These are phyloP conservation scores for Nomada fucata DNA, from an alignment of 2,888 invertebrate species.

Conservation along the genomic window DNA sequence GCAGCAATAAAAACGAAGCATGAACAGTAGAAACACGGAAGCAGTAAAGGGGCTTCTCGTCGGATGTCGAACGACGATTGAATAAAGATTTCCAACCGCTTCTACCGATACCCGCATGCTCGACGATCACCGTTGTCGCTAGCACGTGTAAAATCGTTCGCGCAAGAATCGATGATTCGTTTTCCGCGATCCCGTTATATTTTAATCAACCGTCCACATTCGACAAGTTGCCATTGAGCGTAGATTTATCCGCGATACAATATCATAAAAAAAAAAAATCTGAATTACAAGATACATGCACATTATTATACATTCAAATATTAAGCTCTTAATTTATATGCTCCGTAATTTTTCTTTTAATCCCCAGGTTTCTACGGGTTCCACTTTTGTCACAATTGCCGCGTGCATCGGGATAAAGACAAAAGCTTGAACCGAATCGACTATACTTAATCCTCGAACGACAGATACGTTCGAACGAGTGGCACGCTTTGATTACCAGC, in stretches of 20 bases:
- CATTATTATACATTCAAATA: no score
- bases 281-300: not conserved
- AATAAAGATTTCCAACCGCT: constrained; percentile 15
- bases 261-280: not conserved
- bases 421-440: constrained; percentile 10
- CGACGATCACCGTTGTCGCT: constrained; percentile 5
- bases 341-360: not conserved
- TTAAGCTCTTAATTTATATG: no score
- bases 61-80: constrained; percentile 5
- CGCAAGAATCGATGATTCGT: constrained; percentile 57
- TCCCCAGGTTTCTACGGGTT: not conserved
- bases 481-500: constrained; percentile 19
- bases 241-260: not conserved
- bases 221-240: not conserved
- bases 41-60: not conserved
- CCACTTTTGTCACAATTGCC: not conserved
- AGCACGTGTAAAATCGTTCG: constrained; percentile 38
- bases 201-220: not conserved
- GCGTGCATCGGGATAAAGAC: not conserved
- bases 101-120: constrained; percentile 2
- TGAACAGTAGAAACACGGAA: not conserved
- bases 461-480: constrained; percentile 16
- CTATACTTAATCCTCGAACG: constrained; percentile 21
- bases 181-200: constrained; percentile 49
- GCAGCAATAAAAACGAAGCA: not conserved